Evolutionary conservation across 2,888 invertebrate species (phyloP), one percentile per base, ranked within the genome.

Genomic region (Leptopilina syphax): DNA sequence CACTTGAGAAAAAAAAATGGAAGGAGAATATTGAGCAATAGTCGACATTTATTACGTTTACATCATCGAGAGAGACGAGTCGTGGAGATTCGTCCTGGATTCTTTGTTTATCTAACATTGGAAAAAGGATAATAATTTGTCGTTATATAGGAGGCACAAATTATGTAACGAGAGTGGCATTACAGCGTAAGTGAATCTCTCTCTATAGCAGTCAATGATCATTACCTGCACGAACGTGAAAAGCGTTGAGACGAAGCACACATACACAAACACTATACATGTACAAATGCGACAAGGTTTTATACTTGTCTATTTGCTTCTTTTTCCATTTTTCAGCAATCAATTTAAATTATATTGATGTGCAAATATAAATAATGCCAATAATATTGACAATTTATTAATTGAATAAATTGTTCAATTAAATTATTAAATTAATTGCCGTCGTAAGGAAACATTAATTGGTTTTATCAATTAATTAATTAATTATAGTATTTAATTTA

Each of bases 101-200:
- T 73, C 54, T 57, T 9, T 73, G 57, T 50, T 50, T 68, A 6
- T 3, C 27, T 68, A 24, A 24, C 34, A 60, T 57, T 27, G 57
- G 41, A 70, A 70, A 57, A 60, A 34, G 10, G n/a, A 65, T 79
- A 68, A 82, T 79, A 80, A 83, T 83, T 47, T 79, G 65, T 79
- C 83, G 65, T 84, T 79, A 81, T 63, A 81, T 70, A 78, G 82
- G 78, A 65, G 83, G 50, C 50, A 50, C 50, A 50, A 85, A 86
- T 85, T 85, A 84, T 81, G 84, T 80, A 86, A 85, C 84, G 82
- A 85, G 84, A 84, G 81, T 85, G 79, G 83, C 78, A 80, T 85
- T 82, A 79, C 79, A 78, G 79, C 85, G 80, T 67, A 79, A 79
- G 80, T 82, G 83, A 81, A 80, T 73, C 57, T 57, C 57, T 57